Conservation (phyloP, 2,888 invertebrate species). For the Teleogryllus oceanicus region DNA sequence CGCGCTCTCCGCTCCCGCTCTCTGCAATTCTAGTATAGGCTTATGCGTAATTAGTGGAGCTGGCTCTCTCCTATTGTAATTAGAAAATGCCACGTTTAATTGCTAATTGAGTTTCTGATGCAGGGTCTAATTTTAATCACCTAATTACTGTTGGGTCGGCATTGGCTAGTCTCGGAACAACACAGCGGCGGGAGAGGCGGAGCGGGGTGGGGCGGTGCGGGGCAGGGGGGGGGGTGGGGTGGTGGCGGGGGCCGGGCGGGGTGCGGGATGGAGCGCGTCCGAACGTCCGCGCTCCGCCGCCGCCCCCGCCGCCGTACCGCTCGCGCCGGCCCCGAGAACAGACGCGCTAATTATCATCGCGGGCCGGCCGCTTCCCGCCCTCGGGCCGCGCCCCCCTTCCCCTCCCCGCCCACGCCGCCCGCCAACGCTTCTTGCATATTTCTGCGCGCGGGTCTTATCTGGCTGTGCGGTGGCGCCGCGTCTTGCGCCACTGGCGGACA, state of each 20-base stretch:
- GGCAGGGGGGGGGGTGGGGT: not conserved
- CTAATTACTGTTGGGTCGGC: slow-evolving; percentile 48
- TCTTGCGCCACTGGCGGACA: slow-evolving; percentile 29
- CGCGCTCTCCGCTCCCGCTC: slow-evolving; percentile 18
- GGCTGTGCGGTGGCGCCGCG: not conserved
- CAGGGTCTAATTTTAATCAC: slow-evolving; percentile 59
- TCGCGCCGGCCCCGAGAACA: no score
- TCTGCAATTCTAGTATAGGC: slow-evolving; percentile 32
- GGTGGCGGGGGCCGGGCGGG: no score
- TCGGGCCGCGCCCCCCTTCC: not conserved
- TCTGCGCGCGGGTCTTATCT: slow-evolving; percentile 26
- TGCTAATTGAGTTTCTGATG: slow-evolving; percentile 59
- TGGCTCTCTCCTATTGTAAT: slow-evolving; percentile 48
- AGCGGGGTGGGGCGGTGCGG: not conserved
- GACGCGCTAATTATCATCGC: not conserved
- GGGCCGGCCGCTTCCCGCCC: slow-evolving; percentile 4
- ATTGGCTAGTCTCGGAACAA: slow-evolving; percentile 18
- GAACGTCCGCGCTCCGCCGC: no score
- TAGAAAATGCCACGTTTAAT: slow-evolving; percentile 59
- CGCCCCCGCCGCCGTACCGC: not conserved
- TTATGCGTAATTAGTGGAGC: slow-evolving; percentile 32
- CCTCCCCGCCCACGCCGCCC: not conserved
- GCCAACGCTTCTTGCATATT: slow-evolving; percentile 33
- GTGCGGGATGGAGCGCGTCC: no score
- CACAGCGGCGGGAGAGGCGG: not conserved